phyloP scores from a whole-genome alignment of 2,888 invertebrate species.

The Pyrrhosoma nymphula region DNA sequence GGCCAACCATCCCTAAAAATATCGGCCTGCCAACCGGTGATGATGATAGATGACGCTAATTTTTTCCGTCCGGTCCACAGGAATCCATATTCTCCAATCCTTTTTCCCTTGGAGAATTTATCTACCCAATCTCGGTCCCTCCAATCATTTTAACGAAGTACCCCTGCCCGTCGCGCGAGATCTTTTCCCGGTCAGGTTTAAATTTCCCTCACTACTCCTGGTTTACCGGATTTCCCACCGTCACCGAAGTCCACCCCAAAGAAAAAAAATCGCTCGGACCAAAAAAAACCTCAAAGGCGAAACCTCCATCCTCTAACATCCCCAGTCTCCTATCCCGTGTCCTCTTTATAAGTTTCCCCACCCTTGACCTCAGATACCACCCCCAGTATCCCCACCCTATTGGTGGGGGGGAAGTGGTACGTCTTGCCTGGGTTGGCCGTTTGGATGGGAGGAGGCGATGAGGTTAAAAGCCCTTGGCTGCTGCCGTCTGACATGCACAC shows the following conservation, averaged over 20 bases:
- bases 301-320: not conserved
- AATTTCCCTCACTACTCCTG: not conserved
- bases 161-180: not conserved
- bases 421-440: not conserved
- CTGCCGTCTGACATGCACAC: conserved; percentile 45
- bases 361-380: not conserved
- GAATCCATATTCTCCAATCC: too few relatives aligned
- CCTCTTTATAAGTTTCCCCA: not conserved
- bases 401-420: not conserved
- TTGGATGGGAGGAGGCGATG: not conserved
- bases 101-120: too few relatives aligned
- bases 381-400: not conserved
- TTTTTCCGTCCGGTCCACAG: too few relatives aligned
- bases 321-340: too few relatives aligned
- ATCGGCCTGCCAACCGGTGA: too few relatives aligned
- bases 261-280: not conserved
- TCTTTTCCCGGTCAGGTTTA: not conserved
- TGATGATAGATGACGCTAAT: too few relatives aligned
- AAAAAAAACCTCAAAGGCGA: not conserved
- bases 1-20: too few relatives aligned
- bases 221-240: not conserved
- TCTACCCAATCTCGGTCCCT: not conserved
- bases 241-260: not conserved
- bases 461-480: conserved; percentile 61
- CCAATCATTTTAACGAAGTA: not conserved